Evolutionary conservation across 2,113 vertebrate species (phyloP).

Genomic region (Sciurus niger): DNA sequence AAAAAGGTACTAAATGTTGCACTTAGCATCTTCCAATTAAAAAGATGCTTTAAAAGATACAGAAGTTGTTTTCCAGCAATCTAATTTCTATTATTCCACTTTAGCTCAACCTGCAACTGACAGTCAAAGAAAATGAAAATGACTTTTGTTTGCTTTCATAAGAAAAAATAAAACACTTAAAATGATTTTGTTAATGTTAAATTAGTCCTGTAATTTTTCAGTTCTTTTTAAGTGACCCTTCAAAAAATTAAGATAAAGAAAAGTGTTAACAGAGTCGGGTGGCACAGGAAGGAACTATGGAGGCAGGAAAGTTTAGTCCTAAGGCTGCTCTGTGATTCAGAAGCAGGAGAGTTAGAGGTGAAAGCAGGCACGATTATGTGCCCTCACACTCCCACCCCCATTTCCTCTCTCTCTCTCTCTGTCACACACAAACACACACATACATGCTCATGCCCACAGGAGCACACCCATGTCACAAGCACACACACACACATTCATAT

Average conservation of each 20-base stretch:
- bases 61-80: conserved; percentile 17
- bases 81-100: conserved; percentile 49
- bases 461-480: not conserved
- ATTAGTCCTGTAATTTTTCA: not conserved
- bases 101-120: conserved; percentile 21
- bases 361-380: not conserved
- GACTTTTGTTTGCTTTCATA: conserved; percentile 26
- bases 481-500: too few relatives aligned
- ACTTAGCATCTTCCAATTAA: conserved; percentile 27
- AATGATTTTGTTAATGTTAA: conserved; percentile 49
- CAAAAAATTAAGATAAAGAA: conserved; percentile 44
- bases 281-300: not conserved
- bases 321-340: not conserved
- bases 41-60: conserved; percentile 48
- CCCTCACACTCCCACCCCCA: too few relatives aligned
- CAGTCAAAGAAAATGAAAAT: conserved; percentile 57
- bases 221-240: conserved; percentile 46
- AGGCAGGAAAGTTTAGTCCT: not conserved
- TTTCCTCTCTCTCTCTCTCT: too few relatives aligned
- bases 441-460: not conserved
- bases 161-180: conserved; percentile 35
- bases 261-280: not conserved
- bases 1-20: not conserved
- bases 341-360: not conserved
- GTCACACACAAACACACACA: not conserved